phyloP scores from a whole-genome alignment of 1,140 invertebrate species.

The Dufourea novaeangliae region DNA sequence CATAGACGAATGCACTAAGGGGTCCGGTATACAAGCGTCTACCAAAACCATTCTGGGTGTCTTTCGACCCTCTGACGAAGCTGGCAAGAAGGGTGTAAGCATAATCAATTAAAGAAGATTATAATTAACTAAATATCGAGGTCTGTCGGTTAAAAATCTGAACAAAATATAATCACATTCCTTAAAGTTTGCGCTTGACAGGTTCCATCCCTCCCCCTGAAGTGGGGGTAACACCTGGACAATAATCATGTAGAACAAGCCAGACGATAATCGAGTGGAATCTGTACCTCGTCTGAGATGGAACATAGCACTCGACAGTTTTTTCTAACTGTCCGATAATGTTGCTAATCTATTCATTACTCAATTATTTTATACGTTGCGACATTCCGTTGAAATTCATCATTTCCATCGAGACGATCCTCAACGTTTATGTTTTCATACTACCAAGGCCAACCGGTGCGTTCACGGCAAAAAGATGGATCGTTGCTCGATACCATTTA shows the following conservation, averaged over 20 bases:
- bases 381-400: constrained; percentile 4
- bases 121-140: too few relatives aligned
- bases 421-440: constrained; percentile 17
- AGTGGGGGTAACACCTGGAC: too few relatives aligned
- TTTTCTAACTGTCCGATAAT: neutral
- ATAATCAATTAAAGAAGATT: too few relatives aligned
- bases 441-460: constrained; percentile 35
- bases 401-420: constrained; percentile 17
- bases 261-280: too few relatives aligned
- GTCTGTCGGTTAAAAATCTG: too few relatives aligned
- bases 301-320: neutral
- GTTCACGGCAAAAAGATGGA: constrained; percentile 40
- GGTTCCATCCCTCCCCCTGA: too few relatives aligned
- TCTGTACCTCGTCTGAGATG: too few relatives aligned
- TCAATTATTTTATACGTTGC: neutral
- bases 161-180: too few relatives aligned
- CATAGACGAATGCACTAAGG: neutral
- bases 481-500: constrained; percentile 37
- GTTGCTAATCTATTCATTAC: too few relatives aligned
- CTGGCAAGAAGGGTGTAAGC: too few relatives aligned
- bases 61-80: neutral
- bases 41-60: neutral
- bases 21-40: neutral
- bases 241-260: too few relatives aligned
- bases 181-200: too few relatives aligned